Conservation (phyloP, 2,797 vertebrate species). For the Coregonus ussuriensis region DNA sequence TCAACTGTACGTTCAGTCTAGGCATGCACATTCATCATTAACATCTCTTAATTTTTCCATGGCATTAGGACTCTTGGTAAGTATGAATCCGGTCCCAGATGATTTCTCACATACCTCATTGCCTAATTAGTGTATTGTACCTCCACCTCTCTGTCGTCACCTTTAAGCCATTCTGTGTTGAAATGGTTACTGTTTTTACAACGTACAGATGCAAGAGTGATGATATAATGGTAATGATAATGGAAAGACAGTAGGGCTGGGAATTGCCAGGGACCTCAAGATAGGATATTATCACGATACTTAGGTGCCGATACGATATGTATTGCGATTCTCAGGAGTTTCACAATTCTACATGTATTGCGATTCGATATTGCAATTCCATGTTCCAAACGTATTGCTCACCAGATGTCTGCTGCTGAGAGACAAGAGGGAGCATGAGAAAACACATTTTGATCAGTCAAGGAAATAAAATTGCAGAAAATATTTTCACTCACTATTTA, state of each 20-base stretch:
- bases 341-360: no score
- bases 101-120: not conserved
- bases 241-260: not conserved
- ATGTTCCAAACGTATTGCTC: no score
- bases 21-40: not conserved
- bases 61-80: not conserved
- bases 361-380: no score
- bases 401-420: no score
- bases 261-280: no score
- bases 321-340: no score
- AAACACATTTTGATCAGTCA: no score
- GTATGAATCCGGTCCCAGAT: not conserved
- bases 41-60: not conserved
- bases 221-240: not conserved
- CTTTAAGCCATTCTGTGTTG: not conserved
- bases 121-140: not conserved
- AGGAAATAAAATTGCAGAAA: no score
- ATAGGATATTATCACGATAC: no score
- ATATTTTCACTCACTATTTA: no score
- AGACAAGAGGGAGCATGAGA: no score
- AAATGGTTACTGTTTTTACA: constrained; percentile 4
- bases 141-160: not conserved
- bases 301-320: no score
- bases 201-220: not conserved
- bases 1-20: not conserved